These are phyloP conservation scores for Drosophila pseudoananassae DNA, from an alignment of 1,140 invertebrate species.

Conservation along the genomic window DNA sequence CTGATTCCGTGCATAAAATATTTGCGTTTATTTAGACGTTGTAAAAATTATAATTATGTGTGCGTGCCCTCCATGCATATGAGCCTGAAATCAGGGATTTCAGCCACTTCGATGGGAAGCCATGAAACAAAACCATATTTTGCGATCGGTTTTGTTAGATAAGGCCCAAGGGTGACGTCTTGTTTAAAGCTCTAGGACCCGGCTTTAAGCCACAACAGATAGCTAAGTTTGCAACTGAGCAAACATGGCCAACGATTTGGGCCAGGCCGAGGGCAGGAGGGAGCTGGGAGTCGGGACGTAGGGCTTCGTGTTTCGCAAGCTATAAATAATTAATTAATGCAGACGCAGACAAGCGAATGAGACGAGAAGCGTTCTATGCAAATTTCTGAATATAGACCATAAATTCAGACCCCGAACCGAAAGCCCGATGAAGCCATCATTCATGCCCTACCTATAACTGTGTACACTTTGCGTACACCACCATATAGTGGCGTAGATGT, in stretches of 20 bases:
- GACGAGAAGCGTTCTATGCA: constrained; percentile 60
- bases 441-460: constrained; percentile 30
- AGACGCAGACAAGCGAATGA: constrained; percentile 51
- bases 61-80: constrained; percentile 63
- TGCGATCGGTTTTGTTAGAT: constrained; percentile 74
- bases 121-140: constrained; percentile 65
- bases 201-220: constrained; percentile 18
- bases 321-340: constrained; percentile 82
- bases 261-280: background rate
- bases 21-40: constrained; percentile 80
- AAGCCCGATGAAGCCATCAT: constrained; percentile 69
- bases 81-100: constrained; percentile 26
- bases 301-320: constrained; percentile 65
- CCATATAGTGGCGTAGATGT: background rate
- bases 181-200: constrained; percentile 24
- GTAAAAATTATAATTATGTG: constrained; percentile 83
- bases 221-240: constrained; percentile 58
- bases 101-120: background rate
- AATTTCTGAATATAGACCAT: constrained; percentile 80
- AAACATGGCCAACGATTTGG: constrained; percentile 39
- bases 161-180: constrained; percentile 49
- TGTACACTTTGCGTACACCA: constrained; percentile 4
- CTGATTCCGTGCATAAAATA: constrained; percentile 68
- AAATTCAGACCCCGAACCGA: constrained; percentile 56
- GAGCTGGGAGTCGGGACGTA: constrained; percentile 8